Percentiles rank a stretch among this genome's conserved stretches.
phyloP scores from a whole-genome alignment of 2,797 vertebrate genomes.

The Pelobates cultripes region DNA sequence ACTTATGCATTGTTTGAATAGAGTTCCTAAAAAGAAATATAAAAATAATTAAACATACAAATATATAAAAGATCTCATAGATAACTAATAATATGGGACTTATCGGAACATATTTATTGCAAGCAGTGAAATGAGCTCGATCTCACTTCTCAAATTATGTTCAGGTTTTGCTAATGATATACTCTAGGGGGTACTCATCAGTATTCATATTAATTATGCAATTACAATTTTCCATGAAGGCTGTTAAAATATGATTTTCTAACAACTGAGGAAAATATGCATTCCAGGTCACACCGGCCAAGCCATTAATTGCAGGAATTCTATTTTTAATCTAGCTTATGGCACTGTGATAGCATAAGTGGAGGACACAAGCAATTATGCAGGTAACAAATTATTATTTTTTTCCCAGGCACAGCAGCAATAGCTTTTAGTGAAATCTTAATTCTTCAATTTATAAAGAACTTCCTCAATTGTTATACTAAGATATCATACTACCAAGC shows the following conservation, averaged over 20 bases:
- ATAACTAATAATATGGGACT: constrained; percentile 41
- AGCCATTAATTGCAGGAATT: constrained; percentile 50
- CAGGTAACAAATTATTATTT: constrained; percentile 41
- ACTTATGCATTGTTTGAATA: background rate
- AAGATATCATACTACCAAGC: no score
- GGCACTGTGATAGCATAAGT: constrained; percentile 39
- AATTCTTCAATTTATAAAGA: constrained; percentile 35
- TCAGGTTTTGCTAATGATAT: constrained; percentile 50
- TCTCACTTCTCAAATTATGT: constrained; percentile 37
- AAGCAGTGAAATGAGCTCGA: constrained; percentile 33
- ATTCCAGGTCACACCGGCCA: constrained; percentile 44
- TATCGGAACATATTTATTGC: constrained; percentile 42
- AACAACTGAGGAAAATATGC: constrained; percentile 51
- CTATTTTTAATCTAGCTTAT: constrained; percentile 54
- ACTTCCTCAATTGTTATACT: background rate
- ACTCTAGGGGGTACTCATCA: constrained; percentile 50
- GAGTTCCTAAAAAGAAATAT: background rate
- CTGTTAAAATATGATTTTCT: constrained; percentile 52
- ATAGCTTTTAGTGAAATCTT: constrained; percentile 24
- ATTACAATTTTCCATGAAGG: constrained; percentile 51
- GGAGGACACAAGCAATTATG: constrained; percentile 50
- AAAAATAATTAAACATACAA: background rate
- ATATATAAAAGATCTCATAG: constrained; percentile 30
- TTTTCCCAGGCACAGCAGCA: constrained; percentile 26
- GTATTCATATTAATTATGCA: constrained; percentile 55